Evolutionary conservation across 1,140 invertebrate genomes (phyloP).

Genomic region (Eumaeus atala): DNA sequence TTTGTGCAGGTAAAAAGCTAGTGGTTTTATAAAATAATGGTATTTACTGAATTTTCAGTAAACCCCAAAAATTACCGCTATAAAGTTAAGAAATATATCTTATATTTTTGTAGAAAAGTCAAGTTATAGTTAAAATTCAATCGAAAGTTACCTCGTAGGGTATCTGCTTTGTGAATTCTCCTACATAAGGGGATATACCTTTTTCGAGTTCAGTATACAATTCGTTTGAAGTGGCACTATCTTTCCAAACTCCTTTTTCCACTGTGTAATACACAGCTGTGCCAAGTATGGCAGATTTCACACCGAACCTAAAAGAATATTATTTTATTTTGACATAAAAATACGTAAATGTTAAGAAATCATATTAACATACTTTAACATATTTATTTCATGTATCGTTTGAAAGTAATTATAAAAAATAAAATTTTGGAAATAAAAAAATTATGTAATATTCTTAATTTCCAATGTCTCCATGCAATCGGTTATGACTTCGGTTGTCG

Average conservation of each 20-base stretch:
- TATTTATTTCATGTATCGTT: slow-evolving; percentile 14
- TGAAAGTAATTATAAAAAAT: neutral
- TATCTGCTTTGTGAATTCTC: slow-evolving; percentile 71
- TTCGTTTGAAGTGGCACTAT: slow-evolving; percentile 69
- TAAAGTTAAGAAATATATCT: neutral
- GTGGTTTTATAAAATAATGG: too few relatives aligned
- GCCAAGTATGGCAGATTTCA: slow-evolving; percentile 70
- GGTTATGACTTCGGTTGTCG: too few relatives aligned
- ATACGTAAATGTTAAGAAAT: neutral
- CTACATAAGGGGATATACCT: slow-evolving; percentile 70
- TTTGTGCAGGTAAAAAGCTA: too few relatives aligned
- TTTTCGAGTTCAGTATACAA: slow-evolving; percentile 70
- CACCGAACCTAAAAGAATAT: slow-evolving; percentile 57
- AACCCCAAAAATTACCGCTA: neutral
- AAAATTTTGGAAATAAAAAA: too few relatives aligned
- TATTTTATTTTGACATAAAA: neutral
- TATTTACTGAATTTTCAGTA: too few relatives aligned
- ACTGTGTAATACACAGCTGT: slow-evolving; percentile 72
- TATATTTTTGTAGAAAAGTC: neutral
- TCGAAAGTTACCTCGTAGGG: slow-evolving; percentile 72
- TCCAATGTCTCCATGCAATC: too few relatives aligned
- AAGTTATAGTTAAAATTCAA: too few relatives aligned
- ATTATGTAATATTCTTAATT: too few relatives aligned
- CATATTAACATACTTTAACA: slow-evolving; percentile 21
- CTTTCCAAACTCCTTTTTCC: slow-evolving; percentile 75